Evolutionary conservation across 2,797 vertebrate species (phyloP).

Genomic region (Typhlichthys subterraneus): DNA sequence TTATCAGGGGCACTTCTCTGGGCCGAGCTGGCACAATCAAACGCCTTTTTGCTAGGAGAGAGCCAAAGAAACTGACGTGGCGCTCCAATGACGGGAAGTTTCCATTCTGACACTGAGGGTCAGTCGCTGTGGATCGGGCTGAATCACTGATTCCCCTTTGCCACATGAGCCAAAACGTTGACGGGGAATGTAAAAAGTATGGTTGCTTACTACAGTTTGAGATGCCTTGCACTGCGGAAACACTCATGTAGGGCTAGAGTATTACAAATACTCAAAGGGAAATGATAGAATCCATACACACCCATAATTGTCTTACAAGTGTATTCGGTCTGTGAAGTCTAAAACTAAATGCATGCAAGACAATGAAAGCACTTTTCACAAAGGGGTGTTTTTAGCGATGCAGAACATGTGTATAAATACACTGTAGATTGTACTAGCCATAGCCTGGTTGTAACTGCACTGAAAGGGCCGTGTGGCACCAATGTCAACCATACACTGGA

Average conservation of each 20-base stretch:
- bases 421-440: neutral
- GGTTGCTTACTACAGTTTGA: too few relatives aligned
- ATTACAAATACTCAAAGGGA: too few relatives aligned
- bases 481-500: conserved; percentile 8
- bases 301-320: too few relatives aligned
- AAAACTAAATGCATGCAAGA: too few relatives aligned
- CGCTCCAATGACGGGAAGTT: conserved; percentile 30
- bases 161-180: too few relatives aligned
- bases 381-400: neutral
- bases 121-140: neutral
- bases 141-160: neutral
- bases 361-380: too few relatives aligned
- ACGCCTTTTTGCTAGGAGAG: neutral
- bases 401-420: neutral
- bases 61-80: conserved; percentile 7
- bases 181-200: too few relatives aligned
- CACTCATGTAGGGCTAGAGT: too few relatives aligned
- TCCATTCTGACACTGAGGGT: conserved; percentile 7
- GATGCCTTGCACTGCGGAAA: too few relatives aligned
- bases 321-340: too few relatives aligned
- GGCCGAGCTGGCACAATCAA: neutral
- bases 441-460: too few relatives aligned
- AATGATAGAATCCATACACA: too few relatives aligned
- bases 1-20: conserved; percentile 26
- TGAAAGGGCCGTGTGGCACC: neutral